A percentile compares a stretch with the other conserved stretches of the same genome.
phyloP scores from a whole-genome alignment of 2,888 invertebrate genomes.

The Boloria euphrosyne region DNA sequence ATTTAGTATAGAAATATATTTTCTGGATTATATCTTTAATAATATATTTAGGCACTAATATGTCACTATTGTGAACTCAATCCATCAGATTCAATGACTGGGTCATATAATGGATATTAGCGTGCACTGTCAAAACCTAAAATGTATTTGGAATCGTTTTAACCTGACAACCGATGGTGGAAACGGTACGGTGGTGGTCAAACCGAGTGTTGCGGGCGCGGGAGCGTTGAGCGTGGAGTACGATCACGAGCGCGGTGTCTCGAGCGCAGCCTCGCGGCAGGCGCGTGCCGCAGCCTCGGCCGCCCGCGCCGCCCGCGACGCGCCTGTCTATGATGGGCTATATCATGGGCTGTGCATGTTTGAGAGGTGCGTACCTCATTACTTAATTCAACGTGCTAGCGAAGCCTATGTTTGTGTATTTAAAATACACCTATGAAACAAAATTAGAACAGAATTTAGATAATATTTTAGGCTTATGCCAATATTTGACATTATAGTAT shows the following conservation, averaged over 20 bases:
- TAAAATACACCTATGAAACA: no score
- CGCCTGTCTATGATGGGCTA: conserved; percentile 92
- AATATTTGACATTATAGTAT: no score
- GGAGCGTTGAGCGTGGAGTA: conserved; percentile 59
- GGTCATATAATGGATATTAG: conserved; percentile 18
- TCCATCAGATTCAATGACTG: not conserved
- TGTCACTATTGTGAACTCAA: not conserved
- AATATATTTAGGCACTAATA: not conserved
- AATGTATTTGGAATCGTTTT: conserved; percentile 8
- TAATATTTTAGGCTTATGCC: no score
- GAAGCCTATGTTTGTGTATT: not conserved
- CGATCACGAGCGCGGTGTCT: conserved; percentile 52
- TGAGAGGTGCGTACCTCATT: conserved; percentile 86
- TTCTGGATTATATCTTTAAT: not conserved
- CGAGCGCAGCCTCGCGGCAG: conserved; percentile 72
- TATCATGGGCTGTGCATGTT: conserved; percentile 96
- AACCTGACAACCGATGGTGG: conserved; percentile 16
- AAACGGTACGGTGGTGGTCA: conserved; percentile 43
- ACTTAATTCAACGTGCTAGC: conserved; percentile 2
- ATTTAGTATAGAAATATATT: not conserved
- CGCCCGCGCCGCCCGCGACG: conserved; percentile 62
- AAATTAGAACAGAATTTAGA: no score
- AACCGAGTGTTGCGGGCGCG: conserved; percentile 53
- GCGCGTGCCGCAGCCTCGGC: conserved; percentile 67
- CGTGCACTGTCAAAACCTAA: not conserved